Conservation (phyloP, 2,797 vertebrate species). For the Melanogrammus aeglefinus region DNA sequence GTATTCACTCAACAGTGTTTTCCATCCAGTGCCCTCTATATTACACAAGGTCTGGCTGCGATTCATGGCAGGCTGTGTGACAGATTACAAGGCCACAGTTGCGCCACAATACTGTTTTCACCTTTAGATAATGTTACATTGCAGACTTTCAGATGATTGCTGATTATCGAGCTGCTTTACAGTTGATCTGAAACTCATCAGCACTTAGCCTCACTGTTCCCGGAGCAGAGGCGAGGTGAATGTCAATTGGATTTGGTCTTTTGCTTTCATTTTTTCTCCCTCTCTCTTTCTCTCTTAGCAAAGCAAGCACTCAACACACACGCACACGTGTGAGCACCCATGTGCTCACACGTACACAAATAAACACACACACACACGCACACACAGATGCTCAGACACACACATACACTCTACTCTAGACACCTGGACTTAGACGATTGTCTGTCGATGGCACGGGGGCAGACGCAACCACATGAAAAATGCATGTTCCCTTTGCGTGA, state of each 20-base stretch:
- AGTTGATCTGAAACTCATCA: conserved; percentile 74
- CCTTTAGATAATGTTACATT: conserved; percentile 67
- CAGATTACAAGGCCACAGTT: conserved; percentile 46
- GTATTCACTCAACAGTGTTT: conserved; percentile 63
- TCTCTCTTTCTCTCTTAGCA: neutral
- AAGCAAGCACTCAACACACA: neutral
- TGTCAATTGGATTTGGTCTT: conserved; percentile 61
- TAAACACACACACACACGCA: conserved; percentile 23
- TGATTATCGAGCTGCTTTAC: conserved; percentile 69
- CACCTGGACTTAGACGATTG: conserved; percentile 33
- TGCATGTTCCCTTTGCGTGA: conserved; percentile 64
- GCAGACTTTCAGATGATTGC: conserved; percentile 65
- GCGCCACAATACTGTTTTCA: conserved; percentile 49
- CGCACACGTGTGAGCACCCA: conserved; percentile 27
- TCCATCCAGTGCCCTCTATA: conserved; percentile 45
- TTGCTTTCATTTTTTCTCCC: conserved; percentile 26
- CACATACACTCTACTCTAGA: conserved; percentile 3
- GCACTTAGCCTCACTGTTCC: conserved; percentile 72
- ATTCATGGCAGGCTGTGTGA: conserved; percentile 28
- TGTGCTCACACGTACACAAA: conserved; percentile 4
- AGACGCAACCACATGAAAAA: conserved; percentile 70
- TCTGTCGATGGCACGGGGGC: conserved; percentile 51
- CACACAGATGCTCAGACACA: conserved; percentile 24
- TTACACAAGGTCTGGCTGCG: conserved; percentile 39
- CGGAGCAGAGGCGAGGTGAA: conserved; percentile 70